Conservation (phyloP, 2,797 vertebrate species). For the Clarias pachynema region DNA sequence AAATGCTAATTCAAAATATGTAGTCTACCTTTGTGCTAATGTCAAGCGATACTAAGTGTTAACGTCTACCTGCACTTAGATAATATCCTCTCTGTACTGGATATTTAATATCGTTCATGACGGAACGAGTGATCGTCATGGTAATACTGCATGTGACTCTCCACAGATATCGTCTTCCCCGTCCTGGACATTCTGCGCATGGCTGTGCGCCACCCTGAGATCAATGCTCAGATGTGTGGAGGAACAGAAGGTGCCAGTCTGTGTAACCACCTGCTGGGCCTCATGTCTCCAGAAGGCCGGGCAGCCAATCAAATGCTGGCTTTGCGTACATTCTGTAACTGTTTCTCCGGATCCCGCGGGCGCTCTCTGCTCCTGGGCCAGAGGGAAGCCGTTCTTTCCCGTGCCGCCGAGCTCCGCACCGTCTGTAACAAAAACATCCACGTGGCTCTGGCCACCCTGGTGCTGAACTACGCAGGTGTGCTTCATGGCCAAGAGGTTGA, state of each 20-base stretch:
- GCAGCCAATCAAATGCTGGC: slow-evolving; percentile 95
- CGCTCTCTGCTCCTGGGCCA: slow-evolving; percentile 88
- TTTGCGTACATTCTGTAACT: slow-evolving; percentile 95
- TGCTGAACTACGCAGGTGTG: slow-evolving; percentile 91
- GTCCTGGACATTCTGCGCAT: slow-evolving; percentile 94
- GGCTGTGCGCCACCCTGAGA: slow-evolving; percentile 88
- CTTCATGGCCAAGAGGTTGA: slow-evolving; percentile 83
- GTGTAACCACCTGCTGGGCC: slow-evolving; percentile 87
- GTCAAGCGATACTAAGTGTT: too few species aligned
- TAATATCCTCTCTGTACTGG: not conserved
- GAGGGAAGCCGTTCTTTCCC: slow-evolving; percentile 86
- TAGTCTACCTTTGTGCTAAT: not conserved
- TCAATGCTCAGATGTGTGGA: slow-evolving; percentile 90
- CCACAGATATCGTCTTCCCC: slow-evolving; percentile 93
- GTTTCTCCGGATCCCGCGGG: slow-evolving; percentile 85
- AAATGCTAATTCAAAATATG: not conserved
- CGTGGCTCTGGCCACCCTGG: slow-evolving; percentile 90
- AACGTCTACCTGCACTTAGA: not conserved
- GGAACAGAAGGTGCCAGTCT: slow-evolving; percentile 87
- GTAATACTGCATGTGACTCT: slow-evolving; percentile 1
- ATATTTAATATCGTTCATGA: not conserved
- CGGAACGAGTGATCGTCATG: not conserved
- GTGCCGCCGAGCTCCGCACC: slow-evolving; percentile 83
- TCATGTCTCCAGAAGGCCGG: slow-evolving; percentile 86
- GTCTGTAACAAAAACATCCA: slow-evolving; percentile 95